phyloP scores from a whole-genome alignment of 37 sponge, comb jelly and placozoan species.

The Spongilla lacustris region DNA sequence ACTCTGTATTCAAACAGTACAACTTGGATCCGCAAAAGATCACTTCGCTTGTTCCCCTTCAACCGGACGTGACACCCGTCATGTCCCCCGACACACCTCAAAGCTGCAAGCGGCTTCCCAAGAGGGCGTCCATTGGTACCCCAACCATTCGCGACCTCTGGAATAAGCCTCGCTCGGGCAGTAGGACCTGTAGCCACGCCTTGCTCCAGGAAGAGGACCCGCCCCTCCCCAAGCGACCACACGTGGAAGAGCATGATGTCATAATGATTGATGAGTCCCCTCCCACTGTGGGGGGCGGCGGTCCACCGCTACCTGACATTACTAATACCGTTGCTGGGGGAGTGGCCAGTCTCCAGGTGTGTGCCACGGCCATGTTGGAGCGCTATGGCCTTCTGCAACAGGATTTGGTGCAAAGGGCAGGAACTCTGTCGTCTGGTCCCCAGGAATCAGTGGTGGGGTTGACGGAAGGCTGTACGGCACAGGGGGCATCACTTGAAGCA shows the following conservation, averaged over 20 bases:
- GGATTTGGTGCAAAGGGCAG: not conserved
- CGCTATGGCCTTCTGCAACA: not conserved
- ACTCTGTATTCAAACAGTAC: slow-evolving; percentile 49
- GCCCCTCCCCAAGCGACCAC: not conserved
- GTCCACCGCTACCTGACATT: not conserved
- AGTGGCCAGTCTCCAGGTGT: not conserved
- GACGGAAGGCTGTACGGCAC: too few species aligned
- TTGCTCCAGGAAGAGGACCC: not conserved
- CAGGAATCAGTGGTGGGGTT: too few species aligned
- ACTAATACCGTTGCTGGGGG: not conserved
- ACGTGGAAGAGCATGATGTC: not conserved
- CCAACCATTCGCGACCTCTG: not conserved
- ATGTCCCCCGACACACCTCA: not conserved
- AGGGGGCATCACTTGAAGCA: too few species aligned
- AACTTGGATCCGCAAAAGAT: slow-evolving; percentile 18
- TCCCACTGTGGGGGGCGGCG: not conserved
- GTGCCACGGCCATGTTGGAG: too few species aligned
- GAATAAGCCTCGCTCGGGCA: not conserved
- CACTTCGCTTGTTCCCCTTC: not conserved
- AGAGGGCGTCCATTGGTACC: not conserved
- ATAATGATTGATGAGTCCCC: not conserved
- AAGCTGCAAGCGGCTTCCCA: not conserved
- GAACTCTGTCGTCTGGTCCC: too few species aligned
- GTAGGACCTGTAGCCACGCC: not conserved
- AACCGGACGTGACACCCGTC: not conserved